phyloP scores from a whole-genome alignment of 2,113 vertebrate species.

The Pluvialis apricaria region DNA sequence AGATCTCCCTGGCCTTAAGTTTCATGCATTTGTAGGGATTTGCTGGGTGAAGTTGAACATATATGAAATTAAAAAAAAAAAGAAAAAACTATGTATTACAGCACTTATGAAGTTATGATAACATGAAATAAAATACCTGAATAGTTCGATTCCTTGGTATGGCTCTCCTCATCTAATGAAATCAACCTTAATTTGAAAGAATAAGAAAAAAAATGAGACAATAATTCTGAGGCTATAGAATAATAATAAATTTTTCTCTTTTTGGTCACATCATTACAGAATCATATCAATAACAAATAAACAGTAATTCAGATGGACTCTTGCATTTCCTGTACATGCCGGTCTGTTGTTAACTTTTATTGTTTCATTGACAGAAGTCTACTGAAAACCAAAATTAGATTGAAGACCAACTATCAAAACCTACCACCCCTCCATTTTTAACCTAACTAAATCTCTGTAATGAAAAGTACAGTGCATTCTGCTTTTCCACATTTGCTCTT shows the following conservation, averaged over 20 bases:
- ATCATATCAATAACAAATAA: not conserved
- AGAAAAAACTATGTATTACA: not conserved
- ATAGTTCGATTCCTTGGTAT: conserved; percentile 57
- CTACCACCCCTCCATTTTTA: not conserved
- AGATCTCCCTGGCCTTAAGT: not conserved
- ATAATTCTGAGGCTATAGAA: not conserved
- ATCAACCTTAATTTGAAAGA: conserved; percentile 81
- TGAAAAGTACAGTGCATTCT: not conserved
- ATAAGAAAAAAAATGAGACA: not conserved
- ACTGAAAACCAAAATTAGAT: not conserved
- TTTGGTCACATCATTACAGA: not conserved
- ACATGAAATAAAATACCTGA: conserved; percentile 74
- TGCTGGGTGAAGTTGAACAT: not conserved
- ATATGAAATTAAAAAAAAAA: not conserved
- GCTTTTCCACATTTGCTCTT: not conserved
- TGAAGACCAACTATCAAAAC: not conserved
- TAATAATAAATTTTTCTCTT: not conserved
- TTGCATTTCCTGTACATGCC: not conserved
- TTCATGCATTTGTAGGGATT: not conserved
- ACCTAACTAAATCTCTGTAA: not conserved
- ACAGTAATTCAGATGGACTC: not conserved
- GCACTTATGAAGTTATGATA: not conserved
- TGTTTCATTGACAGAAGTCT: not conserved
- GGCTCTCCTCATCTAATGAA: conserved; percentile 81
- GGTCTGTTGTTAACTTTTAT: not conserved